Evolutionary conservation across 2,797 vertebrate species (phyloP).

Genomic region (Muscicapa comitata): DNA sequence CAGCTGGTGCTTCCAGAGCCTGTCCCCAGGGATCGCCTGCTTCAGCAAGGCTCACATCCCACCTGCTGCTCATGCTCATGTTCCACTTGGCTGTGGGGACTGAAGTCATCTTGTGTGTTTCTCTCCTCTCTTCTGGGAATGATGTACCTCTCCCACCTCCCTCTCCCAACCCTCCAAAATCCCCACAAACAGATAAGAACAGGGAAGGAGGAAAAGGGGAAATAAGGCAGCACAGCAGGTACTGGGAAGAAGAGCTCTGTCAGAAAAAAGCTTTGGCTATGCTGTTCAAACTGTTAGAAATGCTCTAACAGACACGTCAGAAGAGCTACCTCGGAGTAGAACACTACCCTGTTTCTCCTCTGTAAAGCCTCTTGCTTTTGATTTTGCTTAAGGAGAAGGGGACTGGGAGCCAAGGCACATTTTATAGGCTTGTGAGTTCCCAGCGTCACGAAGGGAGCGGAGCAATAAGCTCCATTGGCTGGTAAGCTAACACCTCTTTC

Average conservation of each 20-base stretch:
- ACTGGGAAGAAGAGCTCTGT: neutral
- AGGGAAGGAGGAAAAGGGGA: neutral
- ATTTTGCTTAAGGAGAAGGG: neutral
- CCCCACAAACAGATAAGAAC: neutral
- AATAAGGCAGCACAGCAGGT: neutral
- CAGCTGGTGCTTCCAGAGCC: neutral
- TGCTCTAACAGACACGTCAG: neutral
- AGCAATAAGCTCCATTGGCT: neutral
- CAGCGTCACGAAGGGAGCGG: slow-evolving; percentile 30
- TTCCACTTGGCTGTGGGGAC: neutral
- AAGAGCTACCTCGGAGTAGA: neutral
- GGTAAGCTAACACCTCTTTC: slow-evolving; percentile 32
- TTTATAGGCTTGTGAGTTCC: slow-evolving; percentile 51
- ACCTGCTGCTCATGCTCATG: neutral
- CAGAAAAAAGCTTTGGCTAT: neutral
- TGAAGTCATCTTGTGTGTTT: slow-evolving; percentile 28
- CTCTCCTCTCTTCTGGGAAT: neutral
- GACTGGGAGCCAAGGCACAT: neutral
- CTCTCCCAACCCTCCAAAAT: neutral
- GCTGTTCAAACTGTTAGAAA: neutral
- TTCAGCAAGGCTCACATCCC: slow-evolving; percentile 12
- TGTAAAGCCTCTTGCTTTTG: neutral
- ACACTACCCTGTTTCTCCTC: neutral
- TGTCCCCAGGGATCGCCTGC: neutral
- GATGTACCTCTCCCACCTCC: neutral